Conservation (phyloP, 2,888 invertebrate genomes). For the Chrysolina americana region DNA sequence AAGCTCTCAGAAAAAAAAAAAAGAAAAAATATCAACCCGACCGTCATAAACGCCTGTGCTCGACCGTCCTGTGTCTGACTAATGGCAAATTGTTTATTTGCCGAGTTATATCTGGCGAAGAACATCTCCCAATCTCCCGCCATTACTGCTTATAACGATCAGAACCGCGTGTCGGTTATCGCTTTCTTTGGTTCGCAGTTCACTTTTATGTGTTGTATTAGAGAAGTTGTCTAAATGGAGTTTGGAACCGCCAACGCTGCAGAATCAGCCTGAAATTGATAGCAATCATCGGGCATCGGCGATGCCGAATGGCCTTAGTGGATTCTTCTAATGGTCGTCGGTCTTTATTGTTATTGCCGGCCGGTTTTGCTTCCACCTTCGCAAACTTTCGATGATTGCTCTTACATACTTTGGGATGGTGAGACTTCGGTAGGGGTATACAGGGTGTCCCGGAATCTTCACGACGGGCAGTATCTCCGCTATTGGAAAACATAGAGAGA, state of each 20-base stretch:
- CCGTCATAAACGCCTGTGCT: slow-evolving; percentile 3
- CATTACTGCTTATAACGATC: slow-evolving; percentile 66
- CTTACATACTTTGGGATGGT: slow-evolving; percentile 3
- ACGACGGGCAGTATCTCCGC: too few species aligned
- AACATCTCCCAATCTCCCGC: slow-evolving; percentile 56
- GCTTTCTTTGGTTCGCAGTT: slow-evolving; percentile 64
- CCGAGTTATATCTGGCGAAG: slow-evolving; percentile 54
- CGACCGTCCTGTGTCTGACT: slow-evolving; percentile 40
- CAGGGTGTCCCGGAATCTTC: too few species aligned
- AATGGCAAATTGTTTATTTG: slow-evolving; percentile 61
- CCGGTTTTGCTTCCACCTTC: slow-evolving; percentile 25
- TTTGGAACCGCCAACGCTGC: slow-evolving; percentile 52
- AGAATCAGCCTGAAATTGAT: slow-evolving; percentile 38
- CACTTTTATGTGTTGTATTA: slow-evolving; percentile 64
- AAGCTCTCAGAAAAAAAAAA: background rate
- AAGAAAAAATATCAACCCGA: background rate
- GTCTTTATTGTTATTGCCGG: slow-evolving; percentile 30
- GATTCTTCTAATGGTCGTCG: slow-evolving; percentile 30
- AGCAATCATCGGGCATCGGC: slow-evolving; percentile 41
- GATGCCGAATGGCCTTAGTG: slow-evolving; percentile 30
- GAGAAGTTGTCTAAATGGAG: slow-evolving; percentile 57
- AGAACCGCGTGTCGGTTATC: slow-evolving; percentile 66
- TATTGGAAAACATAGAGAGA: too few species aligned
- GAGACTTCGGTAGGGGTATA: background rate
- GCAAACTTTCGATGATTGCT: slow-evolving; percentile 3